Percentiles rank a stretch among this genome's conserved stretches.
Conservation (phyloP, 2,113 vertebrate species). For the Ranitomeya imitator region DNA sequence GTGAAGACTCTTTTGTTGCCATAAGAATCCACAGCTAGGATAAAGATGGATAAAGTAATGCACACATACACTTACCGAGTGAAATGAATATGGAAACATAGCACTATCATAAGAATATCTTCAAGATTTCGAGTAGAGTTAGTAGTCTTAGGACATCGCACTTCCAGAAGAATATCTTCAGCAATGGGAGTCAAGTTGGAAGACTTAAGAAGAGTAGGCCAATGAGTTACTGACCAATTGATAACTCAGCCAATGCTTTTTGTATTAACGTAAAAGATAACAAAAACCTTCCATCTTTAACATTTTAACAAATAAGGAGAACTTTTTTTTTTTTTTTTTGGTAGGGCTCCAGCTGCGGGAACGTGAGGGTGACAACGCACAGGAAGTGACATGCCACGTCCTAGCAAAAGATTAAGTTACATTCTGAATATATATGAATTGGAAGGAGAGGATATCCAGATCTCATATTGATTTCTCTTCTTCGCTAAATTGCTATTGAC, state of each 20-base stretch:
- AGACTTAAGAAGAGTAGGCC: not conserved
- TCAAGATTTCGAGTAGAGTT: too few relatives aligned
- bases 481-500: conserved; percentile 39
- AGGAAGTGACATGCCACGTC: not conserved
- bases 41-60: not conserved
- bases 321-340: not conserved
- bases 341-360: not conserved
- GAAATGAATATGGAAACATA: not conserved
- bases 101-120: not conserved
- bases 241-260: not conserved
- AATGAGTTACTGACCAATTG: not conserved
- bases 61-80: not conserved
- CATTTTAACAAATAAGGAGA: not conserved
- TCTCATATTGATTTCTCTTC: conserved; percentile 21
- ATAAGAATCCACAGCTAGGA: not conserved
- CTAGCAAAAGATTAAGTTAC: not conserved
- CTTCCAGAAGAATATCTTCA: not conserved
- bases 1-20: not conserved
- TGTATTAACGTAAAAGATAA: not conserved
- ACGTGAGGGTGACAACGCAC: not conserved
- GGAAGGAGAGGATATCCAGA: conserved; percentile 39
- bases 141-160: not conserved
- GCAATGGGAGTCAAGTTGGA: not conserved
- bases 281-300: not conserved
- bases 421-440: not conserved